Evolutionary conservation across 1,140 invertebrate species (phyloP).

Genomic region (Sycophila sp.): DNA sequence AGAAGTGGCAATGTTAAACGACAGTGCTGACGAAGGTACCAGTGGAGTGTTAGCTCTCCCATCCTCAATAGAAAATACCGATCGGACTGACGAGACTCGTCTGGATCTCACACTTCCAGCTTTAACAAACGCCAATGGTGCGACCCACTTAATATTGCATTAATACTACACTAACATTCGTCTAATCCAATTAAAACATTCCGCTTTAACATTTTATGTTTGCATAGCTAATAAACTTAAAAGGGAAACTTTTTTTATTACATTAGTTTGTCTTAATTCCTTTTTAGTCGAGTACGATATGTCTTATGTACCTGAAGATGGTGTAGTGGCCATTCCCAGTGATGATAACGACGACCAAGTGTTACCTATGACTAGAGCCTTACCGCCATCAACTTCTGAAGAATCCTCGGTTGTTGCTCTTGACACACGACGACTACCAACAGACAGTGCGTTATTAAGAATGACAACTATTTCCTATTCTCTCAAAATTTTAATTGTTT

Average conservation of each 20-base stretch:
- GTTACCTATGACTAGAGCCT: conserved; percentile 51
- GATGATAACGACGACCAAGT: conserved; percentile 53
- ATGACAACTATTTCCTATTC: conserved; percentile 16
- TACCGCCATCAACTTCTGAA: conserved; percentile 50
- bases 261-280: conserved; percentile 14
- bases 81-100: conserved; percentile 31
- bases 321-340: conserved; percentile 56
- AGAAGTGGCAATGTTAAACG: conserved; percentile 59
- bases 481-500: background rate
- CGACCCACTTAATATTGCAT: background rate
- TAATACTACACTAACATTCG: background rate
- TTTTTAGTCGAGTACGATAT: conserved; percentile 56
- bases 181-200: background rate
- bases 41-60: conserved; percentile 50
- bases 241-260: background rate
- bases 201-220: background rate
- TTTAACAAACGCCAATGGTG: conserved; percentile 50
- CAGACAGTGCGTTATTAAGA: conserved; percentile 51
- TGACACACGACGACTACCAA: conserved; percentile 50
- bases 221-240: background rate
- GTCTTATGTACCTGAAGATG: conserved; percentile 57
- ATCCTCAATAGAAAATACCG: conserved; percentile 43
- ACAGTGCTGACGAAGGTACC: conserved; percentile 49
- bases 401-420: conserved; percentile 53
- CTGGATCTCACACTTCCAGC: conserved; percentile 43